Percentiles rank a stretch among this genome's conserved stretches.
phyloP scores from a whole-genome alignment of 2,113 vertebrate species.

The Pyxicephalus adspersus region DNA sequence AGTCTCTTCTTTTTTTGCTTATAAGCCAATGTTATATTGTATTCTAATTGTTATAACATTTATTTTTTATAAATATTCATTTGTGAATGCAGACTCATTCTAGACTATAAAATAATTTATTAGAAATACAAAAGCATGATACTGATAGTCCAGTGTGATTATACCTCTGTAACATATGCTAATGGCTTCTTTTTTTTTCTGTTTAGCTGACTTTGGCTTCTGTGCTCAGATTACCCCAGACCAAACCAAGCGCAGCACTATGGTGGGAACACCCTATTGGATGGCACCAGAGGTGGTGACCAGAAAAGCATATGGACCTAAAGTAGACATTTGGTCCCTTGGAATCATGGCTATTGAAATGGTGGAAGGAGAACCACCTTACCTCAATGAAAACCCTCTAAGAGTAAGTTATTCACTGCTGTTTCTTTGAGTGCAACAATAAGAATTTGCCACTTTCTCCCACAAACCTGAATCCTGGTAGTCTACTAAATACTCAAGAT shows the following conservation, averaged over 20 bases:
- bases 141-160: too few species aligned
- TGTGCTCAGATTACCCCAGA: constrained; percentile 98
- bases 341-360: constrained; percentile 99
- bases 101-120: too few species aligned
- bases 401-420: constrained; percentile 77
- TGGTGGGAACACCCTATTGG: constrained; percentile 99
- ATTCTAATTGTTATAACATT: too few species aligned
- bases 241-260: constrained; percentile 97
- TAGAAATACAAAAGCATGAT: too few species aligned
- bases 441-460: too few species aligned
- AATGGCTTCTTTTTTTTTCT: constrained; percentile 51
- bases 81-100: too few species aligned
- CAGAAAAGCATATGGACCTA: constrained; percentile 95
- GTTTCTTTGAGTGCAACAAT: neutral
- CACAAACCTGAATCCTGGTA: too few species aligned
- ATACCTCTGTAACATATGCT: neutral
- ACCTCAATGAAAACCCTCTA: constrained; percentile 97
- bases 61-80: too few species aligned
- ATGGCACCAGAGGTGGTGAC: constrained; percentile 99
- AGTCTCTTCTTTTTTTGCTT: constrained; percentile 64
- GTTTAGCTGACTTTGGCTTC: constrained; percentile 96
- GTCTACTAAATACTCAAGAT: too few species aligned
- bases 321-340: constrained; percentile 98
- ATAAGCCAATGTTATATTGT: neutral
- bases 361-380: constrained; percentile 97